phyloP scores from a whole-genome alignment of 1,140 invertebrate genomes.

The Notospermus geniculatus region DNA sequence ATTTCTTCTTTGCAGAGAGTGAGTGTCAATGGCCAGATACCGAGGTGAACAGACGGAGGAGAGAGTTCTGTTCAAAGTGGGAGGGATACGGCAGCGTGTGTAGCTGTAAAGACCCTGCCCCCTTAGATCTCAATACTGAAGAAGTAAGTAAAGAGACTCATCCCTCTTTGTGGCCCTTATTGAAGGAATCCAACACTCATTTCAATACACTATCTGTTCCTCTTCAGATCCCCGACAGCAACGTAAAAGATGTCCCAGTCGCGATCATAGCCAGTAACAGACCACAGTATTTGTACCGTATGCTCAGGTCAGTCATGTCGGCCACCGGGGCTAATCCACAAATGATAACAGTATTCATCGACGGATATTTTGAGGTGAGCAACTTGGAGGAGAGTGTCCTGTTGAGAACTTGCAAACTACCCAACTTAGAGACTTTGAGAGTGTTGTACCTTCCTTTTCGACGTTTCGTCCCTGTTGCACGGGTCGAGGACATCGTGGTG shows the following conservation, averaged over 20 bases:
- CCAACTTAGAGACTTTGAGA: no score
- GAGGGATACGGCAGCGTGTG: conserved; percentile 69
- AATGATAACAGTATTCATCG: conserved; percentile 68
- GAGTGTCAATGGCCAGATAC: conserved; percentile 60
- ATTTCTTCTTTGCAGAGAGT: conserved; percentile 51
- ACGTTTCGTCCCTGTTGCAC: conserved; percentile 2
- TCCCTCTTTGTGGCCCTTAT: no score
- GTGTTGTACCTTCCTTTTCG: no score
- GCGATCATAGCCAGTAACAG: conserved; percentile 68
- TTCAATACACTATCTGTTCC: not conserved
- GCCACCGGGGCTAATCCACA: conserved; percentile 62
- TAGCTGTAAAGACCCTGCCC: conserved; percentile 62
- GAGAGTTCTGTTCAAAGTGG: conserved; percentile 65
- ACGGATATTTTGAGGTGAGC: conserved; percentile 65
- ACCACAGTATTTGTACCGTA: conserved; percentile 70
- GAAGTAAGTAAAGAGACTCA: conserved; percentile 50
- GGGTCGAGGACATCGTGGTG: no score
- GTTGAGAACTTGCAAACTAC: no score
- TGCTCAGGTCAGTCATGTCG: conserved; percentile 62
- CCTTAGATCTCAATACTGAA: conserved; percentile 57
- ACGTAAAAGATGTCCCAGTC: conserved; percentile 64
- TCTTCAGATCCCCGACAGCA: conserved; percentile 59
- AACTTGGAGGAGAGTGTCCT: no score
- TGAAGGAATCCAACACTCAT: no score
- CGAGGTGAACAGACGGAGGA: conserved; percentile 58